phyloP scores from a whole-genome alignment of 2,888 invertebrate species.

The Listrodromus nycthemerus region DNA sequence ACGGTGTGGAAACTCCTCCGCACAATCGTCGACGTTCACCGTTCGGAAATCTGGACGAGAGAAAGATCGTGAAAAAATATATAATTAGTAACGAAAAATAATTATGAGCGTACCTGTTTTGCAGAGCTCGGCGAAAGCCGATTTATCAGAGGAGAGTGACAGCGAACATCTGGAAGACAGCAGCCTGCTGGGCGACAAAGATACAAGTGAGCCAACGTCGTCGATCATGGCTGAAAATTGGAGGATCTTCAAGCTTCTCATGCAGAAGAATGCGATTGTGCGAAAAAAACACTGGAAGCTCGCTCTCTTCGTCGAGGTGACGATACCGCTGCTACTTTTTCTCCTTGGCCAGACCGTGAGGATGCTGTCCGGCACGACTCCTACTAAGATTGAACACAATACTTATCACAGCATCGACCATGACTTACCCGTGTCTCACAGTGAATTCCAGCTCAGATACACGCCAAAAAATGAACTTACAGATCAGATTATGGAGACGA shows the following conservation, averaged over 20 bases:
- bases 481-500: constrained; percentile 72
- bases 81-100: not conserved
- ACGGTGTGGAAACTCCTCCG: not conserved
- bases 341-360: constrained; percentile 76
- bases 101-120: not conserved
- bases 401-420: constrained; percentile 73
- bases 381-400: constrained; percentile 68
- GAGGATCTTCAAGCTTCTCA: constrained; percentile 76
- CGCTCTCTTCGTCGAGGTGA: constrained; percentile 77
- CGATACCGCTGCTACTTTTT: constrained; percentile 77
- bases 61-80: not conserved
- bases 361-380: constrained; percentile 73
- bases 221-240: constrained; percentile 58
- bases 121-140: not conserved
- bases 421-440: not conserved
- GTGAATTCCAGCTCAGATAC: constrained; percentile 68
- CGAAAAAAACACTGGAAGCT: constrained; percentile 79
- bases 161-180: not conserved
- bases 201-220: not conserved
- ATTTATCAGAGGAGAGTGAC: not conserved
- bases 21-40: not conserved
- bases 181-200: not conserved
- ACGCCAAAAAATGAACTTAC: constrained; percentile 76
- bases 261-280: constrained; percentile 80
- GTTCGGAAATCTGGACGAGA: not conserved